Conservation (phyloP, 2,113 vertebrate genomes). For the Glareola pratincola region DNA sequence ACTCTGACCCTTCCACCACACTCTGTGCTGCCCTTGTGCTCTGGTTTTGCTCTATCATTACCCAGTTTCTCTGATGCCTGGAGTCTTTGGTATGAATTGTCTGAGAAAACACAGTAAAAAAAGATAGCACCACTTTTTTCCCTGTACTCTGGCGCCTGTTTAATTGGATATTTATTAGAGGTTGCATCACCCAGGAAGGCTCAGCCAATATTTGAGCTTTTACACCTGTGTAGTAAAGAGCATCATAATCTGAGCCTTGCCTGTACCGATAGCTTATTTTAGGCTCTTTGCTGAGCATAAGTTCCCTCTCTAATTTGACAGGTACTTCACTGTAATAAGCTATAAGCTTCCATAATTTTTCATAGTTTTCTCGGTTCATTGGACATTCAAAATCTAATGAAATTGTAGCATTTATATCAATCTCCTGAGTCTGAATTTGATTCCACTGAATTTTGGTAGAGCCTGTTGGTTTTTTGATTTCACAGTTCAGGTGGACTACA, state of each 20-base stretch:
- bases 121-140: constrained; percentile 73
- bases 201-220: constrained; percentile 75
- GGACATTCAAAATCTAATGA: constrained; percentile 81
- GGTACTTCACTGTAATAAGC: constrained; percentile 91
- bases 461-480: constrained; percentile 62
- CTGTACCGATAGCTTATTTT: constrained; percentile 73
- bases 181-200: constrained; percentile 87
- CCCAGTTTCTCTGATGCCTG: constrained; percentile 75
- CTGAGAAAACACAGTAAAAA: constrained; percentile 66
- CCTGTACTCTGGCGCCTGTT: constrained; percentile 83
- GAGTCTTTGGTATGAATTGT: constrained; percentile 49
- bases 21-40: constrained; percentile 28
- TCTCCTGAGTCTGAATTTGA: constrained; percentile 68
- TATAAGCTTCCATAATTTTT: constrained; percentile 87
- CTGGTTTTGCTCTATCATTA: constrained; percentile 78
- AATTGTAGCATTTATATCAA: constrained; percentile 77
- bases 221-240: constrained; percentile 88
- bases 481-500: constrained; percentile 79
- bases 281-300: constrained; percentile 66
- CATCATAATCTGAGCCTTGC: constrained; percentile 80
- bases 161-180: constrained; percentile 79
- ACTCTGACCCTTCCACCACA: constrained; percentile 72
- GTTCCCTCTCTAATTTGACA: constrained; percentile 77
- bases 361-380: constrained; percentile 81
- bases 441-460: constrained; percentile 72